Base-by-base conservation (phyloP, 2,888 invertebrate genomes). In the Drosophila putrida region DNA sequence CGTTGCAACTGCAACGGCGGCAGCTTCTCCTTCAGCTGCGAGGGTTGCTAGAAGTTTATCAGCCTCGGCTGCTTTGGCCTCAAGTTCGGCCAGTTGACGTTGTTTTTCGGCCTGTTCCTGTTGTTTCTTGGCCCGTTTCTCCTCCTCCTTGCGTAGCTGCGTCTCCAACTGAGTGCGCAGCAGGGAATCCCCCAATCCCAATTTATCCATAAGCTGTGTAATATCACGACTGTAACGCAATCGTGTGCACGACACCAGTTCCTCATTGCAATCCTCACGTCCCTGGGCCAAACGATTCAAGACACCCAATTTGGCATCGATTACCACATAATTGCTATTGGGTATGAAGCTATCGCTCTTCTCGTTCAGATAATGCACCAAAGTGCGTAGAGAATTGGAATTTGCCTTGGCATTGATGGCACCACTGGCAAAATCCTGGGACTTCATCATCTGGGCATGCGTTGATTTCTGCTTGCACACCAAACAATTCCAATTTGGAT, bases 401-500 rank as follows among this genome's bases (percentile, higher is more conserved):
- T 90, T 88, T 46, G 76, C 78, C 80, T 92, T 92, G 38, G 91
- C 90, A 58, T 91, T 92, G n/a, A 92, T 88, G n/a, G 91, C 88
- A 2, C 91, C 91, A 4, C 88, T 80, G 31, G 91, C 91, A 31
- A 92, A 90, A 62, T 92, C 91, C 79, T 92, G 91, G 3, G 90
- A 84, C 67, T 92, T 92, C 28, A 82, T 77, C 89, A 91, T 91
- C 79, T 92, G 91, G 8, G 86, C 86, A 55, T 91, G 89, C 39
- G 90, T 80, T 0, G 91, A 91, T 46, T 91, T 90, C 51, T 91
- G 87, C 51, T 90, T 93, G 90, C 96, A 96, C 78, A 93, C 93
- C 79, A 94, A 93, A 88, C 96, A 96, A 75, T 94, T 93, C 96
- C 96, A 96, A 2, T 93, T 90, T 0, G 95, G 94, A 8, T 92